Conservation (phyloP, 1,140 invertebrate genomes). For the Euborellia annulipes region DNA sequence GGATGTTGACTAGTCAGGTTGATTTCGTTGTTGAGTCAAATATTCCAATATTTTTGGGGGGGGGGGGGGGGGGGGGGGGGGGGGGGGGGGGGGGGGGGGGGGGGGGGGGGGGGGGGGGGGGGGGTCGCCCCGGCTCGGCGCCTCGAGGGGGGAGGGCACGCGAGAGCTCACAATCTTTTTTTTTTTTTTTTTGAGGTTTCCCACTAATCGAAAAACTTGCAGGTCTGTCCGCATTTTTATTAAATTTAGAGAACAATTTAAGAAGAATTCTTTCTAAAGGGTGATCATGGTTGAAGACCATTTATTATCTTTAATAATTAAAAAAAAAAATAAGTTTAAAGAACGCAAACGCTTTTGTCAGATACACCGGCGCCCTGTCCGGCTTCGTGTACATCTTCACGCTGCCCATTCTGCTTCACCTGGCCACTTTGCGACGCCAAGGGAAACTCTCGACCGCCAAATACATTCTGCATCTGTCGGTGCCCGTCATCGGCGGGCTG, state of each 20-base stretch:
- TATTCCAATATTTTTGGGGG: too few relatives aligned
- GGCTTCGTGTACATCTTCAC: slow-evolving; percentile 79
- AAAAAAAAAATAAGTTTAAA: background rate
- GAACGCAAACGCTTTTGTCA: slow-evolving; percentile 32
- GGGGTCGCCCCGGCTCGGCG: too few relatives aligned
- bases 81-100: too few relatives aligned
- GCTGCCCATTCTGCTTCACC: slow-evolving; percentile 58
- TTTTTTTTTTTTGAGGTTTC: background rate
- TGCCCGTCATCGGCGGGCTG: too few relatives aligned
- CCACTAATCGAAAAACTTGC: background rate
- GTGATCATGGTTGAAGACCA: background rate
- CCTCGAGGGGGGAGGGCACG: too few relatives aligned
- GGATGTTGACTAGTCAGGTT: too few relatives aligned
- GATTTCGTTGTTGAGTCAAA: too few relatives aligned
- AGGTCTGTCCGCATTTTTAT: background rate
- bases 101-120: too few relatives aligned
- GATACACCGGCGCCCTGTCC: slow-evolving; percentile 74
- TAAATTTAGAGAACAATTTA: background rate
- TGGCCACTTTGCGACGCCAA: slow-evolving; percentile 44
- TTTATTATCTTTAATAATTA: background rate
- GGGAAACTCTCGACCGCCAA: slow-evolving; percentile 43
- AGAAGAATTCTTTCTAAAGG: background rate
- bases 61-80: too few relatives aligned
- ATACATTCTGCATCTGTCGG: too few relatives aligned
- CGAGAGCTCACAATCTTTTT: too few relatives aligned